Evolutionary conservation across 2,888 invertebrate species (phyloP).

Genomic region (Agonopterix subpropinquella): DNA sequence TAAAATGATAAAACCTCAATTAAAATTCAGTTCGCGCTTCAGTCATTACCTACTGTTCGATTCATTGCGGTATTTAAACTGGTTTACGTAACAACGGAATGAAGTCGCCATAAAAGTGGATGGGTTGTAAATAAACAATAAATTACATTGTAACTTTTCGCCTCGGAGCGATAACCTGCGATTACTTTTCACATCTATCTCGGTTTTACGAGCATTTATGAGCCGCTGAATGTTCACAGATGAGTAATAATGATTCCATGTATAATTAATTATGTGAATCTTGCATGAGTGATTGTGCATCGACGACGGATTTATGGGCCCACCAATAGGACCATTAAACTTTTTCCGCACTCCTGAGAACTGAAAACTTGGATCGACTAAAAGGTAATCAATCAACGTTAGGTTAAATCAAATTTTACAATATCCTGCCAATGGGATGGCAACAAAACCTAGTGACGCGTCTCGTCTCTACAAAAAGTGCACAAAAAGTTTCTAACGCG

Average conservation of each 20-base stretch:
- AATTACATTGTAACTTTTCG: constrained; percentile 26
- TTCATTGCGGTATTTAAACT: constrained; percentile 30
- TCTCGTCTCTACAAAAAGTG: constrained; percentile 37
- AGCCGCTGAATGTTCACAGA: constrained; percentile 21
- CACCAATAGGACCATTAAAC: background rate
- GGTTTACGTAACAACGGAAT: constrained; percentile 14
- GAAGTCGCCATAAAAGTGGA: constrained; percentile 28
- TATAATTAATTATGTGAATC: constrained; percentile 20
- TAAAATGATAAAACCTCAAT: constrained; percentile 29
- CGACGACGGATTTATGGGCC: constrained; percentile 2
- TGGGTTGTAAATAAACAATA: constrained; percentile 41
- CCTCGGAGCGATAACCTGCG: constrained; percentile 26
- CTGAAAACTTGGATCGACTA: background rate
- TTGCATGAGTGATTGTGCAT: constrained; percentile 7
- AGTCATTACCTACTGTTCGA: constrained; percentile 28
- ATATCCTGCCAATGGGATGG: constrained; percentile 14
- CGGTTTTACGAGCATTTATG: constrained; percentile 30
- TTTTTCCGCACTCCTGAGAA: background rate
- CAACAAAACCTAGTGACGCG: constrained; percentile 12
- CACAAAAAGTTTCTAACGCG: constrained; percentile 59
- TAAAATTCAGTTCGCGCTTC: constrained; percentile 42
- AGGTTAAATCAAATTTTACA: constrained; percentile 11
- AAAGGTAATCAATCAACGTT: constrained; percentile 8
- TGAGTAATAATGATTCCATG: constrained; percentile 25
- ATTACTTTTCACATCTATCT: constrained; percentile 24